Percentiles rank a stretch among this genome's conserved stretches.
phyloP scores from a whole-genome alignment of 2,797 vertebrate species.

The Spheniscus humboldti region DNA sequence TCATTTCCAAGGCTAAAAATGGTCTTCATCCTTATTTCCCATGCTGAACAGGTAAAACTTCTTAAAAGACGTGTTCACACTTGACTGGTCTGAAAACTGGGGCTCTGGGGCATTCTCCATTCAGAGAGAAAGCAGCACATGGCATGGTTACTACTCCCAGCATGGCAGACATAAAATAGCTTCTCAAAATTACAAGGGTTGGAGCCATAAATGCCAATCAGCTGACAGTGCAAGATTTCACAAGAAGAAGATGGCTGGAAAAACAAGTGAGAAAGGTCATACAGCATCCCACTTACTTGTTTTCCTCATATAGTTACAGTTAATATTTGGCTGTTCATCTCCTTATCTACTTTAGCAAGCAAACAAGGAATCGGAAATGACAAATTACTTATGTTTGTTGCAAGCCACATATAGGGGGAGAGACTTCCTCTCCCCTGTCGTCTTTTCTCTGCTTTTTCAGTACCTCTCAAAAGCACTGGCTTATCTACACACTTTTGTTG shows the following conservation, averaged over 20 bases:
- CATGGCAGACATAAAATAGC: not conserved
- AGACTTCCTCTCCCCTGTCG: not conserved
- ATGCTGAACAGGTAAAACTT: not conserved
- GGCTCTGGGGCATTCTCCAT: not conserved
- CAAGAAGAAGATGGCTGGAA: not conserved
- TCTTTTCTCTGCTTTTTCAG: not conserved
- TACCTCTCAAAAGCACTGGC: not conserved
- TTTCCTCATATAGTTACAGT: not conserved
- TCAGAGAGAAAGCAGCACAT: not conserved
- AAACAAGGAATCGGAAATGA: not conserved
- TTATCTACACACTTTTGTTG: not conserved
- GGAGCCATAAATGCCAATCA: constrained; percentile 3
- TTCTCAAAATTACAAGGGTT: constrained; percentile 12
- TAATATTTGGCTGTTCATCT: not conserved
- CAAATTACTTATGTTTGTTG: not conserved
- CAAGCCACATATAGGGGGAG: not conserved
- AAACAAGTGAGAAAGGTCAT: not conserved
- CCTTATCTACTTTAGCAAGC: not conserved
- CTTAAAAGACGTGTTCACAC: not conserved
- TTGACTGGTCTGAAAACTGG: not conserved
- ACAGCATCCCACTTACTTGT: not conserved
- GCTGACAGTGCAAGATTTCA: not conserved
- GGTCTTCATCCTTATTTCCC: not conserved
- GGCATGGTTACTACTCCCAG: not conserved
- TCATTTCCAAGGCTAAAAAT: not conserved